phyloP scores from a whole-genome alignment of 2,113 vertebrate genomes.

The Eidolon helvum region DNA sequence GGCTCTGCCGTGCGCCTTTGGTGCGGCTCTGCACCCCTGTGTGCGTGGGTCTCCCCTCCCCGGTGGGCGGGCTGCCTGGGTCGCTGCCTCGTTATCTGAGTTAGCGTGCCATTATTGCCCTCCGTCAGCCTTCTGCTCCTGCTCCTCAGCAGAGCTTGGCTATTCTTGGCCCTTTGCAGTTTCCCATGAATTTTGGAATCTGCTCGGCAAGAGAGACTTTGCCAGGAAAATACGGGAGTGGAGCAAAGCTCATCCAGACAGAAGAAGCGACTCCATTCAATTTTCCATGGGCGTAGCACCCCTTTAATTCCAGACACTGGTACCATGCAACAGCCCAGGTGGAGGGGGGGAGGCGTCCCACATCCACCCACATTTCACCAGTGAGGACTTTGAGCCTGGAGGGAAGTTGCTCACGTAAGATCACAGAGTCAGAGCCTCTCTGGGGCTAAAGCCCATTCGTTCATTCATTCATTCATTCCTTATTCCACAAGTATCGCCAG shows the following conservation, averaged over 20 bases:
- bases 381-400: neutral
- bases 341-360: neutral
- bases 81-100: rapidly evolving
- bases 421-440: neutral
- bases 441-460: neutral
- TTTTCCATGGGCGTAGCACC: neutral
- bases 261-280: neutral
- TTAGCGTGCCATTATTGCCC: too few species aligned
- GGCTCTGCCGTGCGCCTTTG: neutral
- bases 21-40: rapidly evolving
- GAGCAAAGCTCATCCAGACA: neutral
- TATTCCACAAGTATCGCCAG: neutral
- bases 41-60: neutral
- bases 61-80: rapidly evolving
- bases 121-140: neutral
- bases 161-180: neutral
- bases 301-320: neutral
- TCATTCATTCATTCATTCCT: neutral
- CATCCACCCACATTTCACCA: rapidly evolving
- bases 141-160: neutral
- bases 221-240: neutral
- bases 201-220: neutral
- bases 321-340: rapidly evolving
- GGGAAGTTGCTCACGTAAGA: neutral
- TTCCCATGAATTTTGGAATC: neutral